A percentile compares a stretch with the other conserved stretches of the same genome.
These are phyloP conservation scores for Tuberolachnus salignus DNA, from an alignment of 2,888 invertebrate species.

Conservation along the genomic window DNA sequence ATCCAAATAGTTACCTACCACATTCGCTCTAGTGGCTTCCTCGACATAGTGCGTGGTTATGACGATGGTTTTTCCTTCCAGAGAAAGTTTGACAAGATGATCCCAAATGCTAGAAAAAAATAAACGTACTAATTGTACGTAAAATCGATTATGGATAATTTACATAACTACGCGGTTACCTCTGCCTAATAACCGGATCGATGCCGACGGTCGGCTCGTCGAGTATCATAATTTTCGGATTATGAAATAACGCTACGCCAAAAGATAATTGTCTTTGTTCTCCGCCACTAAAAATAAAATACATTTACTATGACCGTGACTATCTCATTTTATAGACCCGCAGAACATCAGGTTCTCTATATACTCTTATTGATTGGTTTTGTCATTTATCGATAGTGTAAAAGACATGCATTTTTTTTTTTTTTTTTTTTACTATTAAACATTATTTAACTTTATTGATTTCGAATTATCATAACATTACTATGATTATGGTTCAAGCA, in stretches of 20 bases:
- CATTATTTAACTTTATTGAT: too few species aligned
- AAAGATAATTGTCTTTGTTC: slow-evolving; percentile 66
- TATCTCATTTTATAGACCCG: too few species aligned
- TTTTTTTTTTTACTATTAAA: too few species aligned
- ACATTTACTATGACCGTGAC: too few species aligned
- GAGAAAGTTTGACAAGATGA: slow-evolving; percentile 58
- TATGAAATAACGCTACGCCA: slow-evolving; percentile 65
- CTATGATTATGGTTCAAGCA: too few species aligned
- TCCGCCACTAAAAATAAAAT: slow-evolving; percentile 63
- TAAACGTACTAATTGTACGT: neutral
- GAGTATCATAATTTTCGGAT: slow-evolving; percentile 65
- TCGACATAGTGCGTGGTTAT: slow-evolving; percentile 60
- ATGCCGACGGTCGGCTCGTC: slow-evolving; percentile 65
- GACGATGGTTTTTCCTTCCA: slow-evolving; percentile 59
- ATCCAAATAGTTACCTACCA: slow-evolving; percentile 33
- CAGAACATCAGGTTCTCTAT: too few species aligned
- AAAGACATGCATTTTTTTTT: too few species aligned
- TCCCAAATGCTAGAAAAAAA: slow-evolving; percentile 60
- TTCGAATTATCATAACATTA: too few species aligned
- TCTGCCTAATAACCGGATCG: slow-evolving; percentile 64
- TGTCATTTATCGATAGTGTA: too few species aligned
- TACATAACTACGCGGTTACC: slow-evolving; percentile 58
- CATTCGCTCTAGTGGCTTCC: slow-evolving; percentile 58
- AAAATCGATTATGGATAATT: neutral
- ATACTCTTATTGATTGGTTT: too few species aligned